Evolutionary conservation across 1,140 invertebrate species (phyloP), one percentile per base, ranked within the genome.

Genomic region (Musca domestica): DNA sequence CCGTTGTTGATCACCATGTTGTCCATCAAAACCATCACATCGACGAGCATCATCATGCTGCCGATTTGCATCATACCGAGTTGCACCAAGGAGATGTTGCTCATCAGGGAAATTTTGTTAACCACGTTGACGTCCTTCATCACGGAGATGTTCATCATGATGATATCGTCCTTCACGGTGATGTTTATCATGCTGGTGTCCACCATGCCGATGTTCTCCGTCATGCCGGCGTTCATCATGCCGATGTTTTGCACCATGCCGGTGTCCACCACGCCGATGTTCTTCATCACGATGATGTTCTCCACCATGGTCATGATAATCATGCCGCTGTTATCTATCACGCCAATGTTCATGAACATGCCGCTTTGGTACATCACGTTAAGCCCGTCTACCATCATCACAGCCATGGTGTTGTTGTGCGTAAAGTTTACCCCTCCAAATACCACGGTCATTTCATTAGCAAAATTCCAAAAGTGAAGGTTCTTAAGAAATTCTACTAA

Each of bases 1-100:
- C 74, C 15, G 74, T 76, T 69, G 71, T 76, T 41, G 74, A 76
- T 70, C 74, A 76, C 49, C 74, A 76, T 67, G 71, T 74, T 41
- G 73, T 76, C 7, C 71, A 76, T 41, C 49, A 25, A 23, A 68
- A 74, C 30, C 68, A 69, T 5, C 74, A 74, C 52, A 67, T 74
- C 47, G 74, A 74, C 68, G 69, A 72, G 17, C 72, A 76, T 27
- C 67, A 69, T 14, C 70, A 71, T 52, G 70, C 70, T 20, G 64
- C 67, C 19, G 71, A 72, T 56, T 56, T 72, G 67, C 71, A 68
- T 56, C 71, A 70, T 52, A 49, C 49, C 19, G 68, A 73, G 41
- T 51, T 51, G 3, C 61, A 71, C 23, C 72, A 73, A 65, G 51
- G 34, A 9, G 34, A 41, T 41, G 34, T 12, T 41, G 63, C 67